Conservation (phyloP, 2,888 invertebrate species). For the Dasysyrphus tricinctus region DNA sequence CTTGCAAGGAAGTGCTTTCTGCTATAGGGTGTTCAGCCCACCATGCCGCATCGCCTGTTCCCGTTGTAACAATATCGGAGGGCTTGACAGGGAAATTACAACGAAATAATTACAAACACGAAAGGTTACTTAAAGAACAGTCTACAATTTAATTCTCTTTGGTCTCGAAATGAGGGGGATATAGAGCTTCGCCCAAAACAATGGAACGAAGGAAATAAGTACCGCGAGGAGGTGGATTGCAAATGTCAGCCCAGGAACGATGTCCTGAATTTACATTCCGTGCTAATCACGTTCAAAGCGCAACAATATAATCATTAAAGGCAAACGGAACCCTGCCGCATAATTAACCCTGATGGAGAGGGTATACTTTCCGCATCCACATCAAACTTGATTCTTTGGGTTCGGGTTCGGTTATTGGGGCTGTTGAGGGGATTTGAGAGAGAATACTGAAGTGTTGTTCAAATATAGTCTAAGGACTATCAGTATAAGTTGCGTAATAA, state of each 20-base stretch:
- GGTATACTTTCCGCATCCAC: constrained; percentile 37
- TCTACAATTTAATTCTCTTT: constrained; percentile 67
- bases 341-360: constrained; percentile 71
- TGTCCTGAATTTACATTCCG: constrained; percentile 68
- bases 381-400: constrained; percentile 22
- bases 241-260: constrained; percentile 58
- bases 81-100: constrained; percentile 66
- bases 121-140: constrained; percentile 69
- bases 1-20: constrained; percentile 44
- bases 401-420: not conserved
- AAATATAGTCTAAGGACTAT: constrained; percentile 49
- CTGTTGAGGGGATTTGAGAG: not conserved
- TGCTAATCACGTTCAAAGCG: constrained; percentile 75
- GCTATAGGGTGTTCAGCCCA: constrained; percentile 7
- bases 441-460: constrained; percentile 23
- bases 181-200: not conserved
- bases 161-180: not conserved
- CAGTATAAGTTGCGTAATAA: constrained; percentile 46
- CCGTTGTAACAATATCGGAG: constrained; percentile 17
- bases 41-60: not conserved
- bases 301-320: constrained; percentile 74
- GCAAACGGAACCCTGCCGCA: constrained; percentile 70
- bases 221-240: constrained; percentile 58
- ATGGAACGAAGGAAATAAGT: constrained; percentile 13
- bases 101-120: constrained; percentile 75